Conservation (phyloP, 2,888 invertebrate genomes). For the Dioctria rufipes region DNA sequence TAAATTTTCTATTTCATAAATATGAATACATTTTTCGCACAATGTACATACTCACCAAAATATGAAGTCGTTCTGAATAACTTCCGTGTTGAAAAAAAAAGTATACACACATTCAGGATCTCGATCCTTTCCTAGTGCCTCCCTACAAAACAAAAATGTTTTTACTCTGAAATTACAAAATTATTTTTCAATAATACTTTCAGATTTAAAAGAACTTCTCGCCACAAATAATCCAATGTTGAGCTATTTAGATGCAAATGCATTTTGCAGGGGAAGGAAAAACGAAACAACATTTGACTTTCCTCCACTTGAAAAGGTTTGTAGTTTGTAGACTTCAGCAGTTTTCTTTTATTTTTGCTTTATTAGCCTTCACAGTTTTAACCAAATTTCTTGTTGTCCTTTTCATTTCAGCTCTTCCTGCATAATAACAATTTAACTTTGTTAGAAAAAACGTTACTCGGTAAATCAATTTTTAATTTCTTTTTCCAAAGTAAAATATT, state of each 20-base stretch:
- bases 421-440: slow-evolving; percentile 77
- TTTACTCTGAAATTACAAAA: too few species aligned
- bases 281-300: slow-evolving; percentile 74
- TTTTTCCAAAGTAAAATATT: neutral
- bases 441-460: slow-evolving; percentile 71
- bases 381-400: slow-evolving; percentile 72
- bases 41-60: too few species aligned
- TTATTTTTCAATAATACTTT: neutral
- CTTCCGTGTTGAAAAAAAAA: too few species aligned
- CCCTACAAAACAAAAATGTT: too few species aligned
- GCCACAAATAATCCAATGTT: slow-evolving; percentile 78
- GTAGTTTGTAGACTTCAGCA: neutral
- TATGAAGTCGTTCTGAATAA: too few species aligned
- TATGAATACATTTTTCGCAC: too few species aligned
- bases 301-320: slow-evolving; percentile 78
- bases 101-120: too few species aligned
- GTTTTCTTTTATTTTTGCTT: neutral
- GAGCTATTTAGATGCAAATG: slow-evolving; percentile 74
- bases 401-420: slow-evolving; percentile 70
- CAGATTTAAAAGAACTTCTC: slow-evolving; percentile 74
- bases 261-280: slow-evolving; percentile 73
- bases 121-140: too few species aligned
- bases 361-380: slow-evolving; percentile 22
- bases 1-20: too few species aligned
- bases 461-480: slow-evolving; percentile 63